phyloP scores from a whole-genome alignment of 2,888 invertebrate species.

The Eupithecia inturbata region DNA sequence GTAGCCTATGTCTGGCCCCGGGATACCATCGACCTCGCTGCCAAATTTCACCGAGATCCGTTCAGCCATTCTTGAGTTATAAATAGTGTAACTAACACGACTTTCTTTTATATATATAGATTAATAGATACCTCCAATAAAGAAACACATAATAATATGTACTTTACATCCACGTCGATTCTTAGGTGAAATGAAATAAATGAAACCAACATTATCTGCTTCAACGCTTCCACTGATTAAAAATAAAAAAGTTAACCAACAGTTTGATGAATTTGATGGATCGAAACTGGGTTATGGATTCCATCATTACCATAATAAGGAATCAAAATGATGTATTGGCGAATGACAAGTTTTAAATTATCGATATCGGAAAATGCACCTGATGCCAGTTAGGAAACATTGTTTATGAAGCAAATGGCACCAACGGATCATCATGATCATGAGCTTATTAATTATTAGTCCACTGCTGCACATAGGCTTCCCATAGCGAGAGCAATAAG shows the following conservation, averaged over 20 bases:
- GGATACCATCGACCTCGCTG: no score
- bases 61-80: no score
- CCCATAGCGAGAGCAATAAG: no score
- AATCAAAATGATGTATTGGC: conserved; percentile 30
- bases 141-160: neutral
- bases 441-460: no score
- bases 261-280: conserved; percentile 25
- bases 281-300: conserved; percentile 16
- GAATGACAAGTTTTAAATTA: conserved; percentile 29
- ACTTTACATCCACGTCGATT: no score
- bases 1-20: no score
- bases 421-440: neutral
- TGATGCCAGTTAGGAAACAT: conserved; percentile 8
- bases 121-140: no score
- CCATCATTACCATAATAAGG: conserved; percentile 24
- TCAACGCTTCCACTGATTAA: neutral
- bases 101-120: no score
- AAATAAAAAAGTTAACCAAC: neutral
- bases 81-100: neutral
- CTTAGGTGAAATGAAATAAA: neutral
- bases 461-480: no score
- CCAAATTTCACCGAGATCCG: no score
- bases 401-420: neutral
- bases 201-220: neutral
- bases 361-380: conserved; percentile 17